Percentiles rank a stretch among this genome's conserved stretches.
Conservation (phyloP, 2,113 vertebrate genomes). For the Lamprotornis superbus region DNA sequence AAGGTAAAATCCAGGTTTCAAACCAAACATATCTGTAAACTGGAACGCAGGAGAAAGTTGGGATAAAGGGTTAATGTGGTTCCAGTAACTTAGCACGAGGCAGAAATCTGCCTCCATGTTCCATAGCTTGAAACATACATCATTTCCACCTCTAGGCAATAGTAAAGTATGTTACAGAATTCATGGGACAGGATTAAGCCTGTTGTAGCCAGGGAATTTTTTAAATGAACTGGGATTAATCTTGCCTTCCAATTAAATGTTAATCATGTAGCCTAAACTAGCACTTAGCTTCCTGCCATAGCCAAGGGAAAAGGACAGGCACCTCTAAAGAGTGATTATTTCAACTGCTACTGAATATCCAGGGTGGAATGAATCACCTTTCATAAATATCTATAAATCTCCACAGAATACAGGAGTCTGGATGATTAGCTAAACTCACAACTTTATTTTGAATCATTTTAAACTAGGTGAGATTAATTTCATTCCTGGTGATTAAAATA, state of each 20-base stretch:
- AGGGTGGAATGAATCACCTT: background rate
- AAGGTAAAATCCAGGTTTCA: background rate
- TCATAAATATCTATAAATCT: background rate
- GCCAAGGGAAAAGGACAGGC: background rate
- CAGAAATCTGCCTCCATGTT: background rate
- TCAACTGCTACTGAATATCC: background rate
- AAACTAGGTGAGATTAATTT: background rate
- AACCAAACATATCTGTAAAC: background rate
- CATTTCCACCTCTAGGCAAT: background rate
- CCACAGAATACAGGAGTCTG: background rate
- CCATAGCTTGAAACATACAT: background rate
- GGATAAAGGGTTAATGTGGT: background rate
- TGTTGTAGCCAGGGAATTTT: background rate
- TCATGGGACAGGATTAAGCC: background rate
- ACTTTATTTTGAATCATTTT: background rate
- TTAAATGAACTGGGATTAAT: constrained; percentile 16
- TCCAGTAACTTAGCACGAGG: background rate
- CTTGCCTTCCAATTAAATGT: constrained; percentile 17
- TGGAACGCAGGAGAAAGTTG: background rate
- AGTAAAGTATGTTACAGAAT: background rate
- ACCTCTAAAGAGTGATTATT: constrained; percentile 10
- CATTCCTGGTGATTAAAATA: background rate
- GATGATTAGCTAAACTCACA: background rate
- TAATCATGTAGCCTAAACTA: constrained; percentile 14
- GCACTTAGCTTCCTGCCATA: background rate